Percentiles rank a stretch among this genome's conserved stretches.
Conservation (phyloP, 2,113 vertebrate species). For the Neogobius melanostomus region DNA sequence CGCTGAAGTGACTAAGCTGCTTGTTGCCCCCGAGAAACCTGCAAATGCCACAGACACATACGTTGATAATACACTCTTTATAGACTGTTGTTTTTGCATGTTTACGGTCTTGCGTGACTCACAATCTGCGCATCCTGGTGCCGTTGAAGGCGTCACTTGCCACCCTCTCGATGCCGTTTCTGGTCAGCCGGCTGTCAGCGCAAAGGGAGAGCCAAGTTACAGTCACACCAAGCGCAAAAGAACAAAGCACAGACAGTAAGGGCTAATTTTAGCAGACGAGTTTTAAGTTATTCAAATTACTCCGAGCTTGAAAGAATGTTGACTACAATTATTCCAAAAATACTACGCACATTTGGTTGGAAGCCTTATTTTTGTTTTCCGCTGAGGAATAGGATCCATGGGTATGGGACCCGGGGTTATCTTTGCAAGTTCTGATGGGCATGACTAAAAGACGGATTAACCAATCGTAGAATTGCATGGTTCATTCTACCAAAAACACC, state of each 20-base stretch:
- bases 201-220: conserved; percentile 52
- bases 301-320: too few species aligned
- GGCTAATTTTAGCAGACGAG: conserved; percentile 32
- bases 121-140: conserved; percentile 89
- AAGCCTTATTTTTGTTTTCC: too few species aligned
- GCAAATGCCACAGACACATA: conserved; percentile 2
- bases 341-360: too few species aligned
- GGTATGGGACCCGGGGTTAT: too few species aligned
- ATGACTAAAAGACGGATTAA: too few species aligned
- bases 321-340: too few species aligned
- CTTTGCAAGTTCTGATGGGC: too few species aligned
- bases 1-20: conserved; percentile 83
- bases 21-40: conserved; percentile 89
- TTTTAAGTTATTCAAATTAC: conserved; percentile 11
- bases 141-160: conserved; percentile 90
- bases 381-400: too few species aligned
- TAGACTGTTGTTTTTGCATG: too few species aligned
- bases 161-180: conserved; percentile 91
- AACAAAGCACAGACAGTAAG: conserved; percentile 14
- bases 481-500: too few species aligned
- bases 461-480: too few species aligned
- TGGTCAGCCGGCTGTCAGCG: conserved; percentile 86
- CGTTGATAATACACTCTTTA: too few species aligned
- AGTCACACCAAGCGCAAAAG: conserved; percentile 35
- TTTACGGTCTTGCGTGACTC: conserved; percentile 57